A percentile compares a stretch with the other conserved stretches of the same genome.
These are phyloP conservation scores for Mionectes olivaceus DNA, from an alignment of 2,797 vertebrate genomes.

Conservation along the genomic window DNA sequence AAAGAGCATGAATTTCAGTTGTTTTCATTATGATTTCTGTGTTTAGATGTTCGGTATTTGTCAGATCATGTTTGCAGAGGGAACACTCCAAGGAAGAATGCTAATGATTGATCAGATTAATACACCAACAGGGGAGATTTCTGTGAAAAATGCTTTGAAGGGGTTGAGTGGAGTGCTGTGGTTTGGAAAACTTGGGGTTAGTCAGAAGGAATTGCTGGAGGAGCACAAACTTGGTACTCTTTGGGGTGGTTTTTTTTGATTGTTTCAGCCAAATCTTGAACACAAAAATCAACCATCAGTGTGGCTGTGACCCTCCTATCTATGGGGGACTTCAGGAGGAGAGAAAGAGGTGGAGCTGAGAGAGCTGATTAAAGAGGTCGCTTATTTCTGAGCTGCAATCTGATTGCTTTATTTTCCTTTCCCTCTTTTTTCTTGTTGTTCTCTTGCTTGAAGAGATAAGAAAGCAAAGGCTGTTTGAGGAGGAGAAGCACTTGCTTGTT, in stretches of 20 bases:
- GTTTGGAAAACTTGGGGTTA: neutral
- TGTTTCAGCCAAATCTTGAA: neutral
- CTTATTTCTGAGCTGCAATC: neutral
- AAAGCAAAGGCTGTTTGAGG: neutral
- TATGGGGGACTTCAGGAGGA: neutral
- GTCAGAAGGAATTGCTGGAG: neutral
- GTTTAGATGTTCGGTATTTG: neutral
- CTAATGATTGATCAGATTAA: neutral
- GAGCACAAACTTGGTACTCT: neutral
- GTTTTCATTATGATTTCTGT: neutral
- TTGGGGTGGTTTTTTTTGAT: neutral
- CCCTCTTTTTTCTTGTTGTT: neutral
- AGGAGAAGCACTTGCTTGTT: neutral
- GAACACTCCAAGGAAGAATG: neutral
- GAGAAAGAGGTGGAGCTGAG: neutral
- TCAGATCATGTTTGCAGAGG: neutral
- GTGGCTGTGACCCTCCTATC: neutral
- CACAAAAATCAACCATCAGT: neutral
- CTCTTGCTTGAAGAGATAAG: neutral
- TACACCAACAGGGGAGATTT: neutral
- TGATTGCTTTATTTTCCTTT: neutral
- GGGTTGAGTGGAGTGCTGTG: neutral
- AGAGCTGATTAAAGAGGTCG: neutral
- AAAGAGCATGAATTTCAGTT: neutral
- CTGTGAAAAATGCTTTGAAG: neutral